These are phyloP conservation scores for Anarrhichthys ocellatus DNA, from an alignment of 2,113 vertebrate species.

Conservation along the genomic window DNA sequence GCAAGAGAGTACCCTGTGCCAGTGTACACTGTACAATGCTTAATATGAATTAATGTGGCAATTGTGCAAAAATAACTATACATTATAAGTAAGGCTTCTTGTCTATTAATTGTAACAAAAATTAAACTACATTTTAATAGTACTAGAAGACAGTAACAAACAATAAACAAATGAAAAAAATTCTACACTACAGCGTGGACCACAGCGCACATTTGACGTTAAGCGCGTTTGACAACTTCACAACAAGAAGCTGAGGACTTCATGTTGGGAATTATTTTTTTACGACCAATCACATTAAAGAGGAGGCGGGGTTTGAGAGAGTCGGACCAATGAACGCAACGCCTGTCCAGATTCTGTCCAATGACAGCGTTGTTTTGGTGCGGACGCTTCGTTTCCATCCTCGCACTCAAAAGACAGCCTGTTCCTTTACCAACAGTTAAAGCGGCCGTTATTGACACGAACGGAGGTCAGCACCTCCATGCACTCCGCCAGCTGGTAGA, in stretches of 20 bases:
- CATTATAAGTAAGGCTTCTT: neutral
- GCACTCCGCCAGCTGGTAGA: fast-evolving
- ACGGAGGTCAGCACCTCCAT: neutral
- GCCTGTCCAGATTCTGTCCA: constrained; percentile 38
- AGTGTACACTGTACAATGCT: neutral
- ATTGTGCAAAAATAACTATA: neutral
- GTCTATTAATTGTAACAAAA: neutral
- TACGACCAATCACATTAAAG: constrained; percentile 62
- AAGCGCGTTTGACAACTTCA: constrained; percentile 58
- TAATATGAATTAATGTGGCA: neutral
- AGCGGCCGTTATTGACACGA: constrained; percentile 11
- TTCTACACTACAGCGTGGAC: neutral
- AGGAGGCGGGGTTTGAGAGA: constrained; percentile 2
- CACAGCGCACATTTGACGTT: neutral
- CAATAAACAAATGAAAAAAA: neutral
- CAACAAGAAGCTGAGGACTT: neutral
- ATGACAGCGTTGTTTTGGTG: constrained; percentile 78
- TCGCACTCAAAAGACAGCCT: constrained; percentile 53
- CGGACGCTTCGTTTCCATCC: constrained; percentile 31
- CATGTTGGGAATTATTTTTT: neutral
- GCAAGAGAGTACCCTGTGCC: neutral
- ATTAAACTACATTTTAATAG: neutral
- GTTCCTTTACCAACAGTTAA: constrained; percentile 23
- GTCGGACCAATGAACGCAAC: constrained; percentile 26
- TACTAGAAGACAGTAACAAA: neutral